A percentile compares a stretch with the other conserved stretches of the same genome.
These are phyloP conservation scores for Anhinga rufa DNA, from an alignment of 2,113 vertebrate genomes.

Conservation along the genomic window DNA sequence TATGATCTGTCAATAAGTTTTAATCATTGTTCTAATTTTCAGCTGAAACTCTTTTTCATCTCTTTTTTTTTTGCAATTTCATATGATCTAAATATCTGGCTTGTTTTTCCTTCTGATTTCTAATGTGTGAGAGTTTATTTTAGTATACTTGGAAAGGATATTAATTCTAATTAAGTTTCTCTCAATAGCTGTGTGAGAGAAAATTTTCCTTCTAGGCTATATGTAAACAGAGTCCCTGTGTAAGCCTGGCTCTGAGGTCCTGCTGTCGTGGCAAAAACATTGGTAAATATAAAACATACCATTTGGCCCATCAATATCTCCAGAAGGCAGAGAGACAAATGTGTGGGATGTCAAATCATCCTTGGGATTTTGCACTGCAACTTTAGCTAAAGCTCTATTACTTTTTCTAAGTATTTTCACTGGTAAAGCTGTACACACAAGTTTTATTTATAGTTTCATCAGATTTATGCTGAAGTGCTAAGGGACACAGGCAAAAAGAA, in stretches of 20 bases:
- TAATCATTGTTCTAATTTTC: not conserved
- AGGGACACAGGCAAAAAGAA: not conserved
- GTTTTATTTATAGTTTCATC: not conserved
- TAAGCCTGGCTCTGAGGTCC: not conserved
- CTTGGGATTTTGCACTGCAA: not conserved
- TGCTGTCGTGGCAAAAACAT: not conserved
- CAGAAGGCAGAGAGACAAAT: not conserved
- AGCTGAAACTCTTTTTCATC: not conserved
- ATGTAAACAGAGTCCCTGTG: not conserved
- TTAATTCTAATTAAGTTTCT: not conserved
- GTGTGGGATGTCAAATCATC: not conserved
- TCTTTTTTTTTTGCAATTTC: fast-evolving
- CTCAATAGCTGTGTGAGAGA: not conserved
- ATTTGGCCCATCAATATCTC: not conserved
- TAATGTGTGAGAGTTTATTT: not conserved
- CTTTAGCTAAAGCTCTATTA: not conserved
- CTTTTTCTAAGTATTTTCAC: not conserved
- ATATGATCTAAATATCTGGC: not conserved
- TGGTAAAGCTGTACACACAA: not conserved
- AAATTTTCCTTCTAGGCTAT: not conserved
- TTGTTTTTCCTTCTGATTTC: not conserved
- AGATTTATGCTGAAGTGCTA: not conserved
- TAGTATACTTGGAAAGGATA: not conserved
- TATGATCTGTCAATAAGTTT: not conserved
- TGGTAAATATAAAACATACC: not conserved